A percentile compares a stretch with the other conserved stretches of the same genome.
Conservation (phyloP, 2,888 invertebrate genomes). For the Cylloceria caligata region DNA sequence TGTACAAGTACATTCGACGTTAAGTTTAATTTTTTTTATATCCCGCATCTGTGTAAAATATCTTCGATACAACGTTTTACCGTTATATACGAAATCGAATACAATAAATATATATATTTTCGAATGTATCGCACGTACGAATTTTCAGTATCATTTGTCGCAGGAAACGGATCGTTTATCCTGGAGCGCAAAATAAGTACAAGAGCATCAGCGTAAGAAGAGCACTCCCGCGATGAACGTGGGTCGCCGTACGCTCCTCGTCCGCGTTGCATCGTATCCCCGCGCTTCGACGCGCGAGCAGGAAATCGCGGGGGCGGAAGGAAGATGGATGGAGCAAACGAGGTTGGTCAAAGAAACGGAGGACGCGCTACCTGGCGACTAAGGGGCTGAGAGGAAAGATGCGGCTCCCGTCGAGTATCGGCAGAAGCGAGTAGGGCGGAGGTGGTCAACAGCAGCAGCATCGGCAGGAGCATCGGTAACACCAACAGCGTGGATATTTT, state of each 20-base stretch:
- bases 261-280: conserved; percentile 24
- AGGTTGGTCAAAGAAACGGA: conserved; percentile 45
- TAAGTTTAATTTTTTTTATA: too few species aligned
- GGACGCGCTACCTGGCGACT: conserved; percentile 14
- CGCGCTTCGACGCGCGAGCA: conserved; percentile 25
- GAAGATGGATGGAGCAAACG: conserved; percentile 33
- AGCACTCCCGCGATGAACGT: conserved; percentile 31
- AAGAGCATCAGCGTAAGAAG: not conserved
- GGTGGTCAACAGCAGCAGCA: conserved; percentile 61
- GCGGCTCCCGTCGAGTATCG: conserved; percentile 52
- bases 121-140: not conserved
- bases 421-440: conserved; percentile 54
- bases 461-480: conserved; percentile 45
- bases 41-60: too few species aligned
- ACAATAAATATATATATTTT: not conserved
- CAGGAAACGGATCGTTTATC: not conserved
- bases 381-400: conserved; percentile 56
- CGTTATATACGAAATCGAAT: too few species aligned
- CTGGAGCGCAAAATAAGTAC: not conserved
- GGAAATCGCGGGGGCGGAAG: conserved; percentile 64
- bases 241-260: conserved; percentile 19
- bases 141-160: not conserved
- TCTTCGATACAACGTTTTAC: too few species aligned
- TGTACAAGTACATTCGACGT: too few species aligned
- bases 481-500: conserved; percentile 71